A percentile compares a stretch with the other conserved stretches of the same genome.
Conservation (phyloP, 2,113 vertebrate genomes). For the Asarcornis scutulata region DNA sequence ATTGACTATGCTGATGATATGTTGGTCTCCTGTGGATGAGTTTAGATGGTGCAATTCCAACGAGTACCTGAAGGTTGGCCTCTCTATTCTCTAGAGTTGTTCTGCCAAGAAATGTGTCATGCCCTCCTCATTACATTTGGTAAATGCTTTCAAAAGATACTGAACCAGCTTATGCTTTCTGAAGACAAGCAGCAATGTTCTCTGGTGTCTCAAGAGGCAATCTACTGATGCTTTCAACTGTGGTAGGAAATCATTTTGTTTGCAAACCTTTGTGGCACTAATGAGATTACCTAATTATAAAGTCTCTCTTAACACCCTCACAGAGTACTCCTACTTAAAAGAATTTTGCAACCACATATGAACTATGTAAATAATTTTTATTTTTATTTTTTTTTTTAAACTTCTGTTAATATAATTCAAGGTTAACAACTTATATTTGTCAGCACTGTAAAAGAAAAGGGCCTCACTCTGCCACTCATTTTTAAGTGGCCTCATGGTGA, state of each 20-base stretch:
- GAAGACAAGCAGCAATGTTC: neutral
- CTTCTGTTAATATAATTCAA: neutral
- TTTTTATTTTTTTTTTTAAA: neutral
- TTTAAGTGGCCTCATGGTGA: neutral
- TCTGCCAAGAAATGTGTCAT: neutral
- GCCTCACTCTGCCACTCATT: neutral
- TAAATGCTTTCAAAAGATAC: neutral
- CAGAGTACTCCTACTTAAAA: neutral
- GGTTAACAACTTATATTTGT: neutral
- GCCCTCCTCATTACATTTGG: neutral
- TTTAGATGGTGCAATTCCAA: neutral
- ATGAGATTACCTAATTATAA: neutral
- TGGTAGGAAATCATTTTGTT: constrained; percentile 4
- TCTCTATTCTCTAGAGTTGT: neutral
- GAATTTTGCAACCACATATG: neutral
- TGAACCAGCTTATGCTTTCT: neutral
- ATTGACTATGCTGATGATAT: neutral
- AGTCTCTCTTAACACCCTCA: neutral
- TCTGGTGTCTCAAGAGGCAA: neutral
- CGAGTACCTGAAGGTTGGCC: neutral
- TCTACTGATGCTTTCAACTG: neutral
- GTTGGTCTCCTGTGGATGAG: neutral
- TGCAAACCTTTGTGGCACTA: neutral
- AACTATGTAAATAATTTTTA: neutral
- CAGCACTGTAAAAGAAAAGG: neutral